Conservation (phyloP, 2,888 invertebrate genomes). For the Fragum fragum region DNA sequence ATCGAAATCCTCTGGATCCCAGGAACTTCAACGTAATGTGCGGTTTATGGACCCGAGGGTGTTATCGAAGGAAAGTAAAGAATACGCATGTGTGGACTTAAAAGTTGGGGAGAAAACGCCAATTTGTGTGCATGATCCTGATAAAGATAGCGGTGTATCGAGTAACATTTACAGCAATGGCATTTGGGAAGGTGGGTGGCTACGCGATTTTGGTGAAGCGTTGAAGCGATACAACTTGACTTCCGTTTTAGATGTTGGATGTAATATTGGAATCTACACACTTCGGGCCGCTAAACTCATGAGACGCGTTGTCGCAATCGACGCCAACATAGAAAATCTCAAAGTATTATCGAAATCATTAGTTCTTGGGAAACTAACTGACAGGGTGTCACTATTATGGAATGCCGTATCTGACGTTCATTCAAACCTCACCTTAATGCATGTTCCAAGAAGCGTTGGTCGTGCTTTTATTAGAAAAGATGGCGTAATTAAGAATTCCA, state of each 20-base stretch:
- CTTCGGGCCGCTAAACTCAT: neutral
- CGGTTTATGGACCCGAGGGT: too few relatives aligned
- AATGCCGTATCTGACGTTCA: neutral
- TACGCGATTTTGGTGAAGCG: too few relatives aligned
- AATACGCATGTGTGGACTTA: too few relatives aligned
- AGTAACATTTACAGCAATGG: too few relatives aligned
- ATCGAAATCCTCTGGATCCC: too few relatives aligned
- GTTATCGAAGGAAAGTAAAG: too few relatives aligned
- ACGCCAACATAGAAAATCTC: neutral
- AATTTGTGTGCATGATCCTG: too few relatives aligned
- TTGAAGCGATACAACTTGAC: neutral
- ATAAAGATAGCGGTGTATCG: neutral
- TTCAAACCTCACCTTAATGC: neutral
- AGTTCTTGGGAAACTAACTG: neutral
- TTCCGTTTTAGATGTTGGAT: neutral
- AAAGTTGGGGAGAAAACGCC: too few relatives aligned
- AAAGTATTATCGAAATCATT: neutral
- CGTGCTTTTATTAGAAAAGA: neutral
- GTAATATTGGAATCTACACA: slow-evolving; percentile 6
- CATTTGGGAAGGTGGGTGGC: neutral
- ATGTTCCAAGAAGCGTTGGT: neutral
- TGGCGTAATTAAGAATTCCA: neutral
- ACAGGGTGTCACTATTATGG: neutral
- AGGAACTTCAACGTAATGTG: too few relatives aligned
- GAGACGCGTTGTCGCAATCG: neutral